A percentile compares a stretch with the other conserved stretches of the same genome.
Evolutionary conservation across 1,140 invertebrate species (phyloP).

Genomic region (Drosophila ercepeae): DNA sequence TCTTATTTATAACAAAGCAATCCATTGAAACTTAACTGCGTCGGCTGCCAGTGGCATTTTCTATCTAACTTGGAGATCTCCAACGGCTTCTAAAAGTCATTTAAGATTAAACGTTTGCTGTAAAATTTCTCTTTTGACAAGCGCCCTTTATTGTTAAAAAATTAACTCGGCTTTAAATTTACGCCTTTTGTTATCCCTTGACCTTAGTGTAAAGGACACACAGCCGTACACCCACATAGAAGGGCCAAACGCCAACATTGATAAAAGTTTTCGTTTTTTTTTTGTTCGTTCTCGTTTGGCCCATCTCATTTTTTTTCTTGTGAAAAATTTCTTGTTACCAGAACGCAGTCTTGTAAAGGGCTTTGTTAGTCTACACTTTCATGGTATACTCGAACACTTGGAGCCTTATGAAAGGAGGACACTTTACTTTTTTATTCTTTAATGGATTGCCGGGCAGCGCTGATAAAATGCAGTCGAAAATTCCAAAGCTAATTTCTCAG

Average conservation of each 20-base stretch:
- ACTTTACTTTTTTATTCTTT: conserved; percentile 5
- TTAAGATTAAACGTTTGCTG: conserved; percentile 77
- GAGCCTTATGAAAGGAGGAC: conserved; percentile 5
- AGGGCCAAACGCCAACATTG: conserved; percentile 55
- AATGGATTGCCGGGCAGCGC: conserved; percentile 7
- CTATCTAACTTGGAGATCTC: conserved; percentile 39
- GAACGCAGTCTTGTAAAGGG: conserved; percentile 42
- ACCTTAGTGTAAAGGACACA: conserved; percentile 48
- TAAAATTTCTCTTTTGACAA: conserved; percentile 74
- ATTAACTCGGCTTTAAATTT: conserved; percentile 80
- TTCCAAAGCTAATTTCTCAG: not conserved
- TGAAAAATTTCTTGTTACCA: conserved; percentile 59
- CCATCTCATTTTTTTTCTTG: conserved; percentile 27
- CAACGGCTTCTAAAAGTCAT: conserved; percentile 41
- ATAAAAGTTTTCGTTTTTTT: conserved; percentile 66
- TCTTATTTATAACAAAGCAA: conserved; percentile 50
- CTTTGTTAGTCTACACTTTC: conserved; percentile 46
- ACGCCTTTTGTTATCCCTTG: conserved; percentile 79
- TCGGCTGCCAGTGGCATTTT: conserved; percentile 27
- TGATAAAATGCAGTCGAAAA: not conserved
- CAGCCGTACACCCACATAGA: conserved; percentile 16
- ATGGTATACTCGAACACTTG: conserved; percentile 19
- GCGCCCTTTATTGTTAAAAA: conserved; percentile 77
- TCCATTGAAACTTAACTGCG: conserved; percentile 41
- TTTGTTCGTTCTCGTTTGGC: conserved; percentile 5